These are phyloP conservation scores for Remorina albescens DNA, from an alignment of 2,797 vertebrate genomes.

Conservation along the genomic window DNA sequence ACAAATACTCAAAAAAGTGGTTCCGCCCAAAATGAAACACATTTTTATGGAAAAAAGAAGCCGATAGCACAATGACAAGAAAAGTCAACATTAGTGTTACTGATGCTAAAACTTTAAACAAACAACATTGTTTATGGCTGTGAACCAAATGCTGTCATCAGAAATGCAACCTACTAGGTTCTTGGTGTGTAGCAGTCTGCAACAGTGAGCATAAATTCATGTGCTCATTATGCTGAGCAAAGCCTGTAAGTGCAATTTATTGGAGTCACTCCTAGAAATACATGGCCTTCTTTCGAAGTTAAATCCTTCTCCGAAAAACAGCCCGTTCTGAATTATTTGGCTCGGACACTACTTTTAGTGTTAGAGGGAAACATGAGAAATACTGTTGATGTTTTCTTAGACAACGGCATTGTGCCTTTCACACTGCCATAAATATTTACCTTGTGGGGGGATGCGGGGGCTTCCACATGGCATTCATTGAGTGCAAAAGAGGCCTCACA, in stretches of 20 bases:
- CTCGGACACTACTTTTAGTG: conserved; percentile 28
- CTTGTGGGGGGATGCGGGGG: conserved; percentile 36
- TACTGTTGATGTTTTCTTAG: conserved; percentile 39
- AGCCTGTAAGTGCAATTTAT: conserved; percentile 57
- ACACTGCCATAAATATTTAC: conserved; percentile 73
- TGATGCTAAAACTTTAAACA: conserved; percentile 42
- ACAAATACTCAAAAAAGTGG: neutral
- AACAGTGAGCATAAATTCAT: conserved; percentile 53
- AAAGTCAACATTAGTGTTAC: conserved; percentile 22
- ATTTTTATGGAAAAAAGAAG: conserved; percentile 1
- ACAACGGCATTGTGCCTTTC: conserved; percentile 42
- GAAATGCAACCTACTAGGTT: conserved; percentile 41
- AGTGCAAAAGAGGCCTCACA: conserved; percentile 63
- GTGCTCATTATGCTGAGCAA: conserved; percentile 59
- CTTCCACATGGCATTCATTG: conserved; percentile 59
- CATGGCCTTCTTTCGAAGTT: conserved; percentile 39
- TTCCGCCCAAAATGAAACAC: neutral
- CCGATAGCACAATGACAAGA: conserved; percentile 13
- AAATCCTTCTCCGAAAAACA: conserved; percentile 50
- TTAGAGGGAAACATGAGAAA: conserved; percentile 38
- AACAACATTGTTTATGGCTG: conserved; percentile 38
- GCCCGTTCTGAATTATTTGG: conserved; percentile 36
- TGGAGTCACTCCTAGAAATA: conserved; percentile 45
- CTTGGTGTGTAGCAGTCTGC: conserved; percentile 36
- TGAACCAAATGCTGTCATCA: conserved; percentile 51